phyloP scores from a whole-genome alignment of 2,888 invertebrate genomes.

The Buathra laborator region DNA sequence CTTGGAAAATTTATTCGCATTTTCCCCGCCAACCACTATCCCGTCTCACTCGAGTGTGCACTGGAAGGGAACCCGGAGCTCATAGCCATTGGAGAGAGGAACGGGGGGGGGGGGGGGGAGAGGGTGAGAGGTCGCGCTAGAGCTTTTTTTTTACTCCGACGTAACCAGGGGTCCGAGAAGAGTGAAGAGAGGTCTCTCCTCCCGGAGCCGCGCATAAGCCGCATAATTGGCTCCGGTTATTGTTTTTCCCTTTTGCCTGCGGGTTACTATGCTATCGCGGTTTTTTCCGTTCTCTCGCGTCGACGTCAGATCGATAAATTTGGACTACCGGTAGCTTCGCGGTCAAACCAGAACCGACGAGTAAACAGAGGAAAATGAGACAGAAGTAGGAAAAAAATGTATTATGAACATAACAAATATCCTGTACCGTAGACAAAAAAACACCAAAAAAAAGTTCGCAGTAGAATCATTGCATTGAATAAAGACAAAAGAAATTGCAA shows the following conservation, averaged over 20 bases:
- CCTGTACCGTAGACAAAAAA: not conserved
- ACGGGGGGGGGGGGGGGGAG: too few relatives aligned
- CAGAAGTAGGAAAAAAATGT: constrained; percentile 22
- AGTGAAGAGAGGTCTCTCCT: constrained; percentile 43
- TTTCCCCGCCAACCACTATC: constrained; percentile 32
- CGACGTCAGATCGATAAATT: constrained; percentile 45
- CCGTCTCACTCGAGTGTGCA: constrained; percentile 30
- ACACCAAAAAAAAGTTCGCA: not conserved
- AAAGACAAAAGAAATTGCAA: not conserved
- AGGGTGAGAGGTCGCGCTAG: not conserved
- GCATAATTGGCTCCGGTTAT: constrained; percentile 51
- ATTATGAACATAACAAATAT: constrained; percentile 23
- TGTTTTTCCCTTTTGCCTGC: constrained; percentile 43
- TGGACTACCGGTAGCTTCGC: not conserved
- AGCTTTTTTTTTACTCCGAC: constrained; percentile 3
- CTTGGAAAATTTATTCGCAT: constrained; percentile 60
- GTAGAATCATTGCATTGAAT: not conserved
- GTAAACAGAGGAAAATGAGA: constrained; percentile 10
- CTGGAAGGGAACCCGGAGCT: constrained; percentile 22
- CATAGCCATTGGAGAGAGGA: constrained; percentile 11
- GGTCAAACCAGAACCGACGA: constrained; percentile 4
- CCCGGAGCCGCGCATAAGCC: constrained; percentile 47
- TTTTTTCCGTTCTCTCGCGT: constrained; percentile 26
- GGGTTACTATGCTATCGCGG: constrained; percentile 13
- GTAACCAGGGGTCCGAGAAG: constrained; percentile 35